phyloP scores from a whole-genome alignment of 2,888 invertebrate species.

The Mythimna impura region DNA sequence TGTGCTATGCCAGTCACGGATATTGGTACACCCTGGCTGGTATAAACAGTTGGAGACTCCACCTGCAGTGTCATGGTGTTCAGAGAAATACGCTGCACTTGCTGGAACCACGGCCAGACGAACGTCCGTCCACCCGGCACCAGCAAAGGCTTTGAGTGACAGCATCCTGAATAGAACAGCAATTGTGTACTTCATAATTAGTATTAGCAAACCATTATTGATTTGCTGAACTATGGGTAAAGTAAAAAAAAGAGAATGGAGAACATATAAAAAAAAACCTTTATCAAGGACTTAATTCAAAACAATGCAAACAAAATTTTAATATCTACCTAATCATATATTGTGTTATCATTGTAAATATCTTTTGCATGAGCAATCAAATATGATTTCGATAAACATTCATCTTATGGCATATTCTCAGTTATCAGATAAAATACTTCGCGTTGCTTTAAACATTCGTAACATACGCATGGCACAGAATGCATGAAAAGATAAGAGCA shows the following conservation, averaged over 20 bases:
- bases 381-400: conserved; percentile 15
- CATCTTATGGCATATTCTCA: conserved; percentile 35
- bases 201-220: neutral
- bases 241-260: neutral
- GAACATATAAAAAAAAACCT: neutral
- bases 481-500: neutral
- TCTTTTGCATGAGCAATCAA: conserved; percentile 35
- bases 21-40: conserved; percentile 98
- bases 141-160: conserved; percentile 97
- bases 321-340: too few species aligned
- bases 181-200: neutral
- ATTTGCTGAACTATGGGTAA: neutral
- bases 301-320: neutral
- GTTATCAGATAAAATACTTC: conserved; percentile 29
- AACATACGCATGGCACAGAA: neutral
- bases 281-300: neutral
- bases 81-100: conserved; percentile 97
- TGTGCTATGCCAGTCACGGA: conserved; percentile 99
- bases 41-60: conserved; percentile 98
- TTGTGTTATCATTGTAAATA: conserved; percentile 23
- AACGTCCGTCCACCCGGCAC: conserved; percentile 99
- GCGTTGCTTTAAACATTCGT: conserved; percentile 11
- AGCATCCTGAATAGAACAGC: conserved; percentile 94
- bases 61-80: conserved; percentile 99
- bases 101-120: conserved; percentile 98